phyloP scores from a whole-genome alignment of 2,113 vertebrate species.

The Eulemur macaco region DNA sequence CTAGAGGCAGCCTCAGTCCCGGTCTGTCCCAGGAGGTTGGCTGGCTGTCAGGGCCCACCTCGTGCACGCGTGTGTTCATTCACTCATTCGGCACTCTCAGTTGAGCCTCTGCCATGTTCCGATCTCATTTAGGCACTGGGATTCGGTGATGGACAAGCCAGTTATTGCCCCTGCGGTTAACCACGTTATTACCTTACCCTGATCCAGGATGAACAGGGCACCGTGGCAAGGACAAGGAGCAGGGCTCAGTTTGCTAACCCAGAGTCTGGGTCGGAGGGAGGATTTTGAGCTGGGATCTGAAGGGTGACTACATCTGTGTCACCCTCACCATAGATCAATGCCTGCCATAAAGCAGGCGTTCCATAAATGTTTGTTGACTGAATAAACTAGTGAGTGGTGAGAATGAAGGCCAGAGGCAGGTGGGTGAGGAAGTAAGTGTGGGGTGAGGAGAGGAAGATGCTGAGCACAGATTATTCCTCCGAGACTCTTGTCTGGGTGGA shows the following conservation, averaged over 20 bases:
- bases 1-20: neutral
- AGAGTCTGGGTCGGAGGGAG: neutral
- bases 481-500: fast-evolving
- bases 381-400: neutral
- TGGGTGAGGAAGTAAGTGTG: neutral
- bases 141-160: neutral
- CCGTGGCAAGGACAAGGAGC: fast-evolving
- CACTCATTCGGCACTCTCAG: fast-evolving
- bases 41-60: neutral
- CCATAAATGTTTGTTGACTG: neutral
- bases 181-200: too few species aligned
- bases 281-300: neutral
- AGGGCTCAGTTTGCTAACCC: neutral
- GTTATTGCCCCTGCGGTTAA: neutral
- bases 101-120: neutral
- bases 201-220: neutral
- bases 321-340: neutral
- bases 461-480: too few species aligned
- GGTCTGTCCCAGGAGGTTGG: neutral
- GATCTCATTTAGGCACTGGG: neutral
- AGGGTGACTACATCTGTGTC: neutral
- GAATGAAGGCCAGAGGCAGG: neutral
- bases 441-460: neutral
- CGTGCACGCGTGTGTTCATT: neutral
- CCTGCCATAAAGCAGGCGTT: neutral